Base-by-base conservation (phyloP, 2,888 invertebrate genomes). In the Agriopis aurantiaria region DNA sequence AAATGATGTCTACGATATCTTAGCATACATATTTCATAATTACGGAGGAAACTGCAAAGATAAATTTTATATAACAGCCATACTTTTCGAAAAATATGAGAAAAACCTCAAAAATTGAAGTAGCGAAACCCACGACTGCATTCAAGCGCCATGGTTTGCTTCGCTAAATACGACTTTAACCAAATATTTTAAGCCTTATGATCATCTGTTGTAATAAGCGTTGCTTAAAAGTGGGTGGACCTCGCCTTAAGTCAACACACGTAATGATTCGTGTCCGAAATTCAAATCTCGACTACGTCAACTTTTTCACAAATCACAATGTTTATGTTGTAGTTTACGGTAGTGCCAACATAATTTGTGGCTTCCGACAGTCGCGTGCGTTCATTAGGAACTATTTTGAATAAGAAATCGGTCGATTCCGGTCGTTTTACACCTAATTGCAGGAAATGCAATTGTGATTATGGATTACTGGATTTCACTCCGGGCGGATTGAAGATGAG, bases 301-400 rank as follows among this genome's bases (percentile, higher is more conserved):
- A 23, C 61, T 59, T 68, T 73, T 69, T 65, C 52, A 73, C 71
- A 70, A 71, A 74, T 71, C 69, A 68, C 60, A 40, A 59, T 71
- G 65, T 71, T 71, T 65, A 69, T 68, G 68, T 70, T 62, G 65
- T 68, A 72, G 55, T 77, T 74, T 78, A 79, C 71, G 58, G 75
- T 74, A 75, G 74, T 77, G 73, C 67, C 74, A 75, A 68, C 65
- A 60, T 86, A 83, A 88, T 83, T 77, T 72, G 66, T 78, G 55
- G 82, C 86, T 90, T 89, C 90, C 89, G 88, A 83, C 70, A 75
- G 69, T 88, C 78, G 88, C 87, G 86, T 89, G 89, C 74, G 80
- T 71, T 67, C 71, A 73, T 71, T 76, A 76, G 78, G 73, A 81
- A 81, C 81, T 81, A 78, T 82, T 86, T 85, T 79, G 81, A 83